Evolutionary conservation across 2,113 vertebrate species (phyloP).

Genomic region (Prionailurus viverrinus): DNA sequence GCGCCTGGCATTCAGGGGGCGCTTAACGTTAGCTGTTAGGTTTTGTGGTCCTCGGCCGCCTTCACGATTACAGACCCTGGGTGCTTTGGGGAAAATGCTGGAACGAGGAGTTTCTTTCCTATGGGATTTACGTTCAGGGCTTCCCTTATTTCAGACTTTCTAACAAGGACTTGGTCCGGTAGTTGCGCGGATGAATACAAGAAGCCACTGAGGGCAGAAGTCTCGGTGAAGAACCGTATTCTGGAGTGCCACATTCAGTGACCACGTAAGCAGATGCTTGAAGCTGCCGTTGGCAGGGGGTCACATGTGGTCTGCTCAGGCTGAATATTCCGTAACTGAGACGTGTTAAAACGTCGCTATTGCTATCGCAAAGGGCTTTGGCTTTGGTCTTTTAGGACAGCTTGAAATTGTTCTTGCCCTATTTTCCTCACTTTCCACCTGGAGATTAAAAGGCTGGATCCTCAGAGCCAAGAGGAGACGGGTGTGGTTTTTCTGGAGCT

Average conservation of each 20-base stretch:
- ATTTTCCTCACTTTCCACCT: background rate
- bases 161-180: too few species aligned
- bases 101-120: background rate
- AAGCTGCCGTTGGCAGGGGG: background rate
- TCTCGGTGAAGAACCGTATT: too few species aligned
- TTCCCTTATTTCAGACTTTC: background rate
- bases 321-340: background rate
- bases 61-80: fast-evolving
- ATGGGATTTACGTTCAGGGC: background rate
- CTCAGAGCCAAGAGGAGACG: background rate
- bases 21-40: fast-evolving
- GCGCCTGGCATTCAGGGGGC: too few species aligned
- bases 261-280: background rate
- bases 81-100: background rate
- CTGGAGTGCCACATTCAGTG: background rate
- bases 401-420: background rate
- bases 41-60: fast-evolving
- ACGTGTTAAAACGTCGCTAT: background rate
- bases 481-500: background rate
- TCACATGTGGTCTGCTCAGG: fast-evolving
- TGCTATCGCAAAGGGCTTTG: background rate
- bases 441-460: background rate
- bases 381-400: background rate
- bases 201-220: background rate
- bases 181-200: background rate